Evolutionary conservation across 2,888 invertebrate genomes (phyloP), one percentile per base, ranked within the genome.

Genomic region (Polydrusus cervinus): DNA sequence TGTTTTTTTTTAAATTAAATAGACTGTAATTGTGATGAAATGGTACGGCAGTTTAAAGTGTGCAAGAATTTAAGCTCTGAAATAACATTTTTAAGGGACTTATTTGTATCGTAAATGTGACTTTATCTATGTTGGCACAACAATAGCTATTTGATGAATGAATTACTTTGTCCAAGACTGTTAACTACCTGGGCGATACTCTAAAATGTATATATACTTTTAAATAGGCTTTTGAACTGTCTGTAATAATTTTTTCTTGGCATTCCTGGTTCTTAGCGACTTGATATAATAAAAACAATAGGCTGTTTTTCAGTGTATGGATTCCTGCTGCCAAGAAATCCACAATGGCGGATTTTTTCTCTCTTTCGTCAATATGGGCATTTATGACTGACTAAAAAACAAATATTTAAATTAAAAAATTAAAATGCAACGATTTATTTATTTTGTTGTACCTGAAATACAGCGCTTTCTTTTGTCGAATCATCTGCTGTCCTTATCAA

Each of bases 291-390:
- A 95, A 88, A 83, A 96, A 96, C 5, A 94, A 91, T 68, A 96
- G 86, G 38, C 94, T 95, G 86, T 95, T 95, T 25, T 95, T 94
- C 85, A 95, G 93, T 84, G 96, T 95, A 86, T 95, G 94, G 83
- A 96, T 95, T 60, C 95, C 95, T 43, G 95, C 95, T 8, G 95
- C 93, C 81, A 96, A 93, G 82, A 96, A 95, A 87, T 96, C 96
- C 55, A 96, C 93, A 67, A 95, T 92, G 0, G 94, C 94, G 0
- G 95, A 94, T 83, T 94, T 94, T 86, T 95, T 95, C 83, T 96
- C 96, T 64, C 93, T 89, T 82, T 92, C 91, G 82, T 95, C 95
- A 55, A 95, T 87, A 75, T 90, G 90, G 57, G 94, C 92, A 49
- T 91, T 90, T 57, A 96, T 87, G 74, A 96, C 93, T 72, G 92